Percentiles rank a stretch among this genome's conserved stretches.
These are phyloP conservation scores for Ciconia maguari DNA, from an alignment of 2,113 vertebrate species.

Conservation along the genomic window DNA sequence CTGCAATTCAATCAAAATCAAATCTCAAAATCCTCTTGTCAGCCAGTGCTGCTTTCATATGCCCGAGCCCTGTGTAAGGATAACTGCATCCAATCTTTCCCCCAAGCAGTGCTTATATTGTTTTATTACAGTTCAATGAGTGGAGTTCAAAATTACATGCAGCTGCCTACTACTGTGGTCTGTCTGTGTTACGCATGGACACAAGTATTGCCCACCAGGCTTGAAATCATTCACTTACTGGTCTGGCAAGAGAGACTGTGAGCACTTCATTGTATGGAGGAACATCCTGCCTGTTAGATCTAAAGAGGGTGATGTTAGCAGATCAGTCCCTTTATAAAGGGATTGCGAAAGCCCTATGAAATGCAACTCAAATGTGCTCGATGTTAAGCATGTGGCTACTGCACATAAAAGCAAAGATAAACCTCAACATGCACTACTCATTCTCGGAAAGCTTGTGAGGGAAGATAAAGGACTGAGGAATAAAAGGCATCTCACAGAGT, in stretches of 20 bases:
- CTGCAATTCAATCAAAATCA: conserved; percentile 87
- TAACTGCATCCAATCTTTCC: conserved; percentile 82
- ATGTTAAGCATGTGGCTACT: conserved; percentile 78
- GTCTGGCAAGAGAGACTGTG: conserved; percentile 70
- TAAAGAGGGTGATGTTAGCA: conserved; percentile 80
- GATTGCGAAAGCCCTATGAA: conserved; percentile 78
- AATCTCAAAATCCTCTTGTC: conserved; percentile 87
- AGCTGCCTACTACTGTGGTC: conserved; percentile 83
- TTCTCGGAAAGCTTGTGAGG: conserved; percentile 71
- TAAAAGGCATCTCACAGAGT: conserved; percentile 73
- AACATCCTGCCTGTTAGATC: conserved; percentile 77
- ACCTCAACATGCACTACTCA: conserved; percentile 74
- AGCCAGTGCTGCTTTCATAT: conserved; percentile 80
- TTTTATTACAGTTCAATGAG: conserved; percentile 92
- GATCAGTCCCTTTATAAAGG: conserved; percentile 81
- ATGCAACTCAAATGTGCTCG: conserved; percentile 74
- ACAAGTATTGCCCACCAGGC: conserved; percentile 81
- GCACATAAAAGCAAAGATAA: conserved; percentile 81
- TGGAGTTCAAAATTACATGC: conserved; percentile 87
- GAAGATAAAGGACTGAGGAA: conserved; percentile 74
- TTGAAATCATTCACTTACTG: conserved; percentile 83
- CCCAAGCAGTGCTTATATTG: conserved; percentile 86
- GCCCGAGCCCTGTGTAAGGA: conserved; percentile 78
- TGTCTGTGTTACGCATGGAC: conserved; percentile 77
- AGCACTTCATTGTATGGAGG: conserved; percentile 73